A percentile compares a stretch with the other conserved stretches of the same genome.
Evolutionary conservation across 2,797 vertebrate genomes (phyloP).

Genomic region (Podarcis lilfordi): DNA sequence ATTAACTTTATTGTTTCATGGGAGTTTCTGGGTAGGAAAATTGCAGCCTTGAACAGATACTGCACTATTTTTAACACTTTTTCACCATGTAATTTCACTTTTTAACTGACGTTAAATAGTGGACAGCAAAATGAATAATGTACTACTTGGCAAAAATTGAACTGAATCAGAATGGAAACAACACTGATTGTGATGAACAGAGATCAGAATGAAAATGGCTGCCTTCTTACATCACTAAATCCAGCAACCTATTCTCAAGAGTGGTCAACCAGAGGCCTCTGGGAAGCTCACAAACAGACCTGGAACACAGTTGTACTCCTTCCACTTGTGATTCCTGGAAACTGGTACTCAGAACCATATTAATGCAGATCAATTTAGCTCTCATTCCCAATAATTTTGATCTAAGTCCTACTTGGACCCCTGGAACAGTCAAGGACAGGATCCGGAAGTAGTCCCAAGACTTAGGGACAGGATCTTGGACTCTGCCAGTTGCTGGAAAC

Average conservation of each 20-base stretch:
- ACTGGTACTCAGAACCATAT: background rate
- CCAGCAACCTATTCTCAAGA: background rate
- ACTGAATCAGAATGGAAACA: no score
- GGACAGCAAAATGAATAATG: background rate
- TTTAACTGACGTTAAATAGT: background rate
- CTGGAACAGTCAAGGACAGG: background rate
- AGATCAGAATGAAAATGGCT: no score
- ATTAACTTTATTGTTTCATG: background rate
- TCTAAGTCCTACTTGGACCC: background rate
- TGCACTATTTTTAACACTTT: background rate
- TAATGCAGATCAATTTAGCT: no score
- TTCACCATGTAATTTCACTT: background rate
- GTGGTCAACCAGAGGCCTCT: background rate
- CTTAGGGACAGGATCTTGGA: background rate
- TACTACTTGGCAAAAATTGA: no score
- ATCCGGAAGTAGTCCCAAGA: background rate
- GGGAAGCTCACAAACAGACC: background rate
- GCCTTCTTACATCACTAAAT: no score
- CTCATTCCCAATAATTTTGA: background rate
- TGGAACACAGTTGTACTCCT: no score
- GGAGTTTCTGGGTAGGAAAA: no score
- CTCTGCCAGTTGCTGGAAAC: background rate
- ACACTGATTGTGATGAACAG: no score
- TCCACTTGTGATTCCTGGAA: no score
- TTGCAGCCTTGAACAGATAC: background rate